Base-by-base conservation (phyloP, 2,797 vertebrate species). In the Podarcis lilfordi region DNA sequence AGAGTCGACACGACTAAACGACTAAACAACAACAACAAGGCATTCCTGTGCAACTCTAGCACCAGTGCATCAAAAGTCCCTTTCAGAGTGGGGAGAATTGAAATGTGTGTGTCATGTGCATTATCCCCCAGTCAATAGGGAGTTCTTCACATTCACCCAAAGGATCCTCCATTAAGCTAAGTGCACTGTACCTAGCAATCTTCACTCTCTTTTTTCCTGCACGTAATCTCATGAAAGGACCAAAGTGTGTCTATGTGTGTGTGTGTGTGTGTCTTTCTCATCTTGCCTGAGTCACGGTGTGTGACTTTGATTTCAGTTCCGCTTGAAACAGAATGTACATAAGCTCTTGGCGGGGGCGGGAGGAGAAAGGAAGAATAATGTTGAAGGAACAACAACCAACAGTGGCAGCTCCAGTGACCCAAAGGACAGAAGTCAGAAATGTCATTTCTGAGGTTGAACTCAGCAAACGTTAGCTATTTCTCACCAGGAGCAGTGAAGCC, bases 161-260 rank as follows among this genome's bases (percentile, higher is more conserved):
- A 88, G 45, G 32, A 80, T 59, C 50, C 10, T 59, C 66, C 74
- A 37, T 27, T 86, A 89, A 80, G 17, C 23, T 86, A 72, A 19
- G 68, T 74, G 80, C 37, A 80, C 19, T 35, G 29, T 43, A 87
- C 32, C 85, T 87, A 80, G 77, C 71, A 80, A 75, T 81, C 55
- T 71, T 86, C 85, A 80, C 35, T 1, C 4, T 78, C 45, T 37
- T 87, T 86, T 83, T 74, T 9, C 8, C 71, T 76, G 25, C 74
- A 50, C 25, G 32, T 68, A 80, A 27, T 27, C 79, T 79, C 66
- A 79, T 10, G 2, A 80, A 90, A 75, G 21, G 27, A n/a, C 23
- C 32, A 10, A 66, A 32, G 10, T 69, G 2, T 69, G 27, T 37
- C 32, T n/a, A 6, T 79, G 35, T 55, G 9, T 61, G 59, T 61